Evolutionary conservation across 1,140 invertebrate species (phyloP).

Genomic region (Calosoma granatense): DNA sequence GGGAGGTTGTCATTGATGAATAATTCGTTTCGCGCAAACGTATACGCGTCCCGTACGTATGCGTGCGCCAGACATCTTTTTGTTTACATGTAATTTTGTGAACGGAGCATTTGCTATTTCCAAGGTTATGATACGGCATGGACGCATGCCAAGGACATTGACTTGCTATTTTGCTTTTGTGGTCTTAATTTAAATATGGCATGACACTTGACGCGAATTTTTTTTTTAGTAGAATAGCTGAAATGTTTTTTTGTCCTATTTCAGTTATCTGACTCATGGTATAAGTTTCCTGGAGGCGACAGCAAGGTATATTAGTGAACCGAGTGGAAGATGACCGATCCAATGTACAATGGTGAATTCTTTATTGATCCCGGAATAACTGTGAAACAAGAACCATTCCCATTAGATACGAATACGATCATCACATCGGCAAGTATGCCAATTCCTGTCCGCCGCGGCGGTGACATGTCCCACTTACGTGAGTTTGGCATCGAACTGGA

Average conservation of each 20-base stretch:
- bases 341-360: slow-evolving; percentile 30
- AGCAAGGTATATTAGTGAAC: neutral
- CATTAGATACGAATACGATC: slow-evolving; percentile 25
- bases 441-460: slow-evolving; percentile 39
- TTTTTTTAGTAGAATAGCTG: neutral
- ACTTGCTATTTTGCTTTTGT: slow-evolving; percentile 9
- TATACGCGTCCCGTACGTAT: no score
- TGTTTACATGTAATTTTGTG: neutral
- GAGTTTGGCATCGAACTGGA: slow-evolving; percentile 44
- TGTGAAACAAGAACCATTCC: slow-evolving; percentile 37
- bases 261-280: neutral
- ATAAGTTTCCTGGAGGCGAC: neutral
- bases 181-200: slow-evolving; percentile 7
- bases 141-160: slow-evolving; percentile 10
- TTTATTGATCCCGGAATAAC: slow-evolving; percentile 35
- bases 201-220: neutral
- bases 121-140: slow-evolving; percentile 5
- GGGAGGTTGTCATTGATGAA: neutral
- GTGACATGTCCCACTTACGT: slow-evolving; percentile 30
- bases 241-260: neutral
- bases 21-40: no score
- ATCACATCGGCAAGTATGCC: slow-evolving; percentile 45
- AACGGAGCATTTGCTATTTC: slow-evolving; percentile 1
- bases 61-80: neutral
- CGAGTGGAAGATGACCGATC: slow-evolving; percentile 32